phyloP scores from a whole-genome alignment of 1,140 invertebrate species.

The Cyrtorhinus lividipennis region DNA sequence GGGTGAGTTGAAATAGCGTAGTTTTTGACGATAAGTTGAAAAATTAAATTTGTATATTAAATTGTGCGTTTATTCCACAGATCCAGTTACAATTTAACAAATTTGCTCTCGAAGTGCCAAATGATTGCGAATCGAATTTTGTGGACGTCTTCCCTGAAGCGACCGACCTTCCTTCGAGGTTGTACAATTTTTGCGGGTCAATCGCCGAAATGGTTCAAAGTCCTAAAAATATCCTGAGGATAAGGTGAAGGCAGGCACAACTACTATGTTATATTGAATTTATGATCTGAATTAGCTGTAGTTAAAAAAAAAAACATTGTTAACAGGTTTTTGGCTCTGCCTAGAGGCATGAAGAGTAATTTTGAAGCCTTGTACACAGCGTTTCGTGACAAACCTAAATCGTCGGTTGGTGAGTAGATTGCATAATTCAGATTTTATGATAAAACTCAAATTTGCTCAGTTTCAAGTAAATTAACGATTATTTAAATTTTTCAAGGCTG shows the following conservation, averaged over 20 bases:
- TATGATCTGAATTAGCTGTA: no score
- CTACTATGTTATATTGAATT: background rate
- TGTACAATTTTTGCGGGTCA: conserved; percentile 62
- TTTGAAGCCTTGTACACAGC: conserved; percentile 61
- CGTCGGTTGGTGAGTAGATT: conserved; percentile 17
- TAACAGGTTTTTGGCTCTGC: conserved; percentile 20
- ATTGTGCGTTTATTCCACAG: conserved; percentile 37
- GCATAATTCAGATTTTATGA: no score
- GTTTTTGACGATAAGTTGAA: background rate
- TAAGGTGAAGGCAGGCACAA: conserved; percentile 32
- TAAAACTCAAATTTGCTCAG: no score
- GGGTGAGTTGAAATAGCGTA: conserved; percentile 35
- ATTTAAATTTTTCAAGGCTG: conserved; percentile 28
- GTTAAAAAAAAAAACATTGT: background rate
- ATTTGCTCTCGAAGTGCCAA: conserved; percentile 55
- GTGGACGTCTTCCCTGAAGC: conserved; percentile 56
- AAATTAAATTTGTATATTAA: no score
- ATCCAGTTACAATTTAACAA: conserved; percentile 54
- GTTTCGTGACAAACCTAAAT: conserved; percentile 42
- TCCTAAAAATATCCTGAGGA: conserved; percentile 43
- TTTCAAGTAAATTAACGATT: no score
- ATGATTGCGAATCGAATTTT: conserved; percentile 71
- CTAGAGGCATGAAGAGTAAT: conserved; percentile 40
- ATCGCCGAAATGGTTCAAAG: conserved; percentile 53
- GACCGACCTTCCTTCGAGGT: conserved; percentile 41